These are phyloP conservation scores for Botia almorhae DNA, from an alignment of 2,797 vertebrate species.

Conservation along the genomic window DNA sequence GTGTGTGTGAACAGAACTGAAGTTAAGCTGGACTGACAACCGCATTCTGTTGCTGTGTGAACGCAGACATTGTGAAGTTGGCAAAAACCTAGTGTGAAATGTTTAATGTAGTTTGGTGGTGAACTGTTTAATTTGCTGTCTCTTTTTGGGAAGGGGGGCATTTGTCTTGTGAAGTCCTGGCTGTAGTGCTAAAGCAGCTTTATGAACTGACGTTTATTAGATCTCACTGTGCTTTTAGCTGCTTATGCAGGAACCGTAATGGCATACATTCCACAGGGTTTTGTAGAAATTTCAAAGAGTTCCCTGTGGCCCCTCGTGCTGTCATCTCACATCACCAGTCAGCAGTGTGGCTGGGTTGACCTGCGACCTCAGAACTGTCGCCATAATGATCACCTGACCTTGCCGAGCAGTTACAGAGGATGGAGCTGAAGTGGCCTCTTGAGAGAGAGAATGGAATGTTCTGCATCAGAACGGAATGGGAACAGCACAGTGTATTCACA, in stretches of 20 bases:
- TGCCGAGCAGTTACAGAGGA: constrained; percentile 26
- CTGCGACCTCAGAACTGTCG: constrained; percentile 61
- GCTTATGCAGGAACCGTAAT: constrained; percentile 11
- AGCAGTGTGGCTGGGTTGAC: constrained; percentile 57
- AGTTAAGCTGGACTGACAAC: not conserved
- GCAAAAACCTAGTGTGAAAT: constrained; percentile 23
- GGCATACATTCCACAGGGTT: constrained; percentile 8
- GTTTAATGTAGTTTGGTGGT: constrained; percentile 23
- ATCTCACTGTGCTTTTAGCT: constrained; percentile 25
- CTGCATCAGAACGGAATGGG: constrained; percentile 50
- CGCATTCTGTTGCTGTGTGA: not conserved
- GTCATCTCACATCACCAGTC: constrained; percentile 61
- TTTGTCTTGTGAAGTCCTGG: constrained; percentile 10
- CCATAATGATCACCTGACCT: constrained; percentile 59
- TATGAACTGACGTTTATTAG: constrained; percentile 20
- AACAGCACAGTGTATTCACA: constrained; percentile 49
- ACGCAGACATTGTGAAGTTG: not conserved
- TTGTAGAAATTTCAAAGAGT: constrained; percentile 37
- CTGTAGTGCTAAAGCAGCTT: constrained; percentile 2
- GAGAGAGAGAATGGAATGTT: constrained; percentile 68
- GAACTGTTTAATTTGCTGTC: constrained; percentile 20
- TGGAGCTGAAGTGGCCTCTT: constrained; percentile 48
- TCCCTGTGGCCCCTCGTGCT: constrained; percentile 52
- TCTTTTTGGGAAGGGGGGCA: constrained; percentile 6
- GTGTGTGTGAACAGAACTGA: not conserved